A percentile compares a stretch with the other conserved stretches of the same genome.
These are phyloP conservation scores for Xestobium rufovillosum DNA, from an alignment of 2,888 invertebrate genomes.

Conservation along the genomic window DNA sequence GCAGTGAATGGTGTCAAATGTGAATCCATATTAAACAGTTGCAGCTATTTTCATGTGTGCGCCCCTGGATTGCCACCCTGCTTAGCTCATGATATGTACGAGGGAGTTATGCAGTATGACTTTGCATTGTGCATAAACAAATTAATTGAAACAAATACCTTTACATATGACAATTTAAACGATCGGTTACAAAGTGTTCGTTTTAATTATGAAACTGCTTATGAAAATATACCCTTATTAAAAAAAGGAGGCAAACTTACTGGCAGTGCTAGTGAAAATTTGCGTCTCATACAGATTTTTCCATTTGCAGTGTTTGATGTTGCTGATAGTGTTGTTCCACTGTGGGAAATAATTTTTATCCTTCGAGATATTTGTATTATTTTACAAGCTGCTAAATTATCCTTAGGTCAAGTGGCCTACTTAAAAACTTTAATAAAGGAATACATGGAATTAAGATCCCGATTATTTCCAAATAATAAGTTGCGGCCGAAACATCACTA, in stretches of 20 bases:
- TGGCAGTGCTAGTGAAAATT: slow-evolving; percentile 11
- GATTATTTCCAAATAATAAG: slow-evolving; percentile 12
- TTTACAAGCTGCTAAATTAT: slow-evolving; percentile 10
- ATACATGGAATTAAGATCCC: slow-evolving; percentile 10
- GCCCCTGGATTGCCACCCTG: slow-evolving; percentile 23
- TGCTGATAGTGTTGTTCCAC: not conserved
- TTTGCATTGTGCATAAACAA: slow-evolving; percentile 19
- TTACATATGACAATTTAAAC: slow-evolving; percentile 14
- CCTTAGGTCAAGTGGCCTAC: slow-evolving; percentile 13
- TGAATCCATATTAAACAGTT: slow-evolving; percentile 22
- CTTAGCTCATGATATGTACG: slow-evolving; percentile 25
- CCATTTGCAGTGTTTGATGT: slow-evolving; percentile 13
- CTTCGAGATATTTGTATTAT: slow-evolving; percentile 14
- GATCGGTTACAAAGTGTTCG: not conserved
- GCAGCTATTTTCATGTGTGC: slow-evolving; percentile 23
- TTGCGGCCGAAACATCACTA: slow-evolving; percentile 25
- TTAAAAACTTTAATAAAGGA: slow-evolving; percentile 11
- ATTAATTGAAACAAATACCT: slow-evolving; percentile 16
- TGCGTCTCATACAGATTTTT: slow-evolving; percentile 11
- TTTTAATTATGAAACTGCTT: not conserved
- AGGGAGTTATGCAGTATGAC: slow-evolving; percentile 22
- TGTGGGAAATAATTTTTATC: slow-evolving; percentile 11
- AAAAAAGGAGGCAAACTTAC: slow-evolving; percentile 12
- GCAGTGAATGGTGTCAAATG: slow-evolving; percentile 18
- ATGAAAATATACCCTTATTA: slow-evolving; percentile 7